A percentile compares a stretch with the other conserved stretches of the same genome.
phyloP scores from a whole-genome alignment of 2,113 vertebrate genomes.

The Myrmophylax atrothorax region DNA sequence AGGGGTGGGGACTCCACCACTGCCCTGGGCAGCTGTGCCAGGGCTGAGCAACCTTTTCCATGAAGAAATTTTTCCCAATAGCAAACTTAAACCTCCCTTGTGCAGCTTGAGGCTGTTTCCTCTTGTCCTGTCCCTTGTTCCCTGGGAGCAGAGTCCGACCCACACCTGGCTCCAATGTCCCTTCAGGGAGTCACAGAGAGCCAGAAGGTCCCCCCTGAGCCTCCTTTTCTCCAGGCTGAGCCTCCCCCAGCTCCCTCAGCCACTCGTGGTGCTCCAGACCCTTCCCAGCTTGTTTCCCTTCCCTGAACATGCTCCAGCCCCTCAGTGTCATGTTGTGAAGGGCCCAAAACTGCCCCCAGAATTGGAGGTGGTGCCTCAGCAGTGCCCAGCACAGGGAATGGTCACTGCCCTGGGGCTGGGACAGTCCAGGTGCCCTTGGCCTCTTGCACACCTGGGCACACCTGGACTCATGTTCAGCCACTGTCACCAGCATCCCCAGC shows the following conservation, averaged over 20 bases:
- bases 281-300: background rate
- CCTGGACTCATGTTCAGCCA: background rate
- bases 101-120: background rate
- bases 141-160: background rate
- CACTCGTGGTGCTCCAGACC: background rate
- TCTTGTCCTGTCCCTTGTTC: background rate
- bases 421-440: background rate
- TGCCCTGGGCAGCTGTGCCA: background rate
- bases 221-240: background rate
- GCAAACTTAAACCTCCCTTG: background rate
- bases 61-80: background rate
- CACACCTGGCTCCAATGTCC: fast-evolving
- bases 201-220: background rate
- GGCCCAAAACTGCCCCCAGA: background rate
- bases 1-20: background rate
- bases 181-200: background rate
- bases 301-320: background rate
- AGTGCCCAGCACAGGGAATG: background rate
- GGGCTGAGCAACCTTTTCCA: background rate
- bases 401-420: background rate
- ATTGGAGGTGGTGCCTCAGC: background rate
- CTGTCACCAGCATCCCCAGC: too few species aligned
- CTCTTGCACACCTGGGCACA: background rate
- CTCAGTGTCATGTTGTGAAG: background rate
- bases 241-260: background rate